Percentiles rank a stretch among this genome's conserved stretches.
phyloP scores from a whole-genome alignment of 2,113 vertebrate species.

The Rhodinocichla rosea region DNA sequence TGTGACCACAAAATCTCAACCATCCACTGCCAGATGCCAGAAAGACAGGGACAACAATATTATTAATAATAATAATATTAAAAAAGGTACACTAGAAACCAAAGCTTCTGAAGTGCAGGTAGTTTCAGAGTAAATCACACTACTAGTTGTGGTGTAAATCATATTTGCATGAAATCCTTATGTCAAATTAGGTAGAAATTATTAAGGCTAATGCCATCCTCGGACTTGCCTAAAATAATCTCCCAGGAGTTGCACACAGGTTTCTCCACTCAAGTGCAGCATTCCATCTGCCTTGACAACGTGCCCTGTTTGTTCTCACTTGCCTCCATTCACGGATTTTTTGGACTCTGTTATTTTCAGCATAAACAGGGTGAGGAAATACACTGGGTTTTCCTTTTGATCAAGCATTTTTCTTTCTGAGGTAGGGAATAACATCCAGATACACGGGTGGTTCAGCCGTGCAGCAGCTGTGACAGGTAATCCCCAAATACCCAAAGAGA shows the following conservation, averaged over 20 bases:
- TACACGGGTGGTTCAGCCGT: neutral
- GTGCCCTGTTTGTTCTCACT: constrained; percentile 63
- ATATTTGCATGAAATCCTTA: constrained; percentile 42
- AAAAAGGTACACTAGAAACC: neutral
- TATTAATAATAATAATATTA: neutral
- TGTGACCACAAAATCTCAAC: constrained; percentile 67
- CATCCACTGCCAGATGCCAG: constrained; percentile 65
- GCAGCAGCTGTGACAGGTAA: neutral
- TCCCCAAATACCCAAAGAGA: neutral
- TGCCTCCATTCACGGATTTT: constrained; percentile 63
- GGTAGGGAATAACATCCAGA: neutral
- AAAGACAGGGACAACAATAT: constrained; percentile 53
- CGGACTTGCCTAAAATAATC: constrained; percentile 56
- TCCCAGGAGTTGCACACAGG: constrained; percentile 60
- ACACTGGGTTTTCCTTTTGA: constrained; percentile 43
- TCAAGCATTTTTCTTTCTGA: constrained; percentile 3
- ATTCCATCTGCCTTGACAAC: constrained; percentile 71
- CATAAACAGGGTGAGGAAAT: constrained; percentile 55
- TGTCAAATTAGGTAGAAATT: constrained; percentile 50
- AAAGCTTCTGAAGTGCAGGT: constrained; percentile 45
- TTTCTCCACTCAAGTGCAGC: constrained; percentile 55
- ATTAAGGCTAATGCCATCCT: constrained; percentile 48
- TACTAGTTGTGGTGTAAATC: constrained; percentile 14
- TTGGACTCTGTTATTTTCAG: constrained; percentile 49
- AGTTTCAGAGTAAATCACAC: constrained; percentile 33